These are phyloP conservation scores for Lymantria monacha DNA, from an alignment of 2,888 invertebrate species.

Conservation along the genomic window DNA sequence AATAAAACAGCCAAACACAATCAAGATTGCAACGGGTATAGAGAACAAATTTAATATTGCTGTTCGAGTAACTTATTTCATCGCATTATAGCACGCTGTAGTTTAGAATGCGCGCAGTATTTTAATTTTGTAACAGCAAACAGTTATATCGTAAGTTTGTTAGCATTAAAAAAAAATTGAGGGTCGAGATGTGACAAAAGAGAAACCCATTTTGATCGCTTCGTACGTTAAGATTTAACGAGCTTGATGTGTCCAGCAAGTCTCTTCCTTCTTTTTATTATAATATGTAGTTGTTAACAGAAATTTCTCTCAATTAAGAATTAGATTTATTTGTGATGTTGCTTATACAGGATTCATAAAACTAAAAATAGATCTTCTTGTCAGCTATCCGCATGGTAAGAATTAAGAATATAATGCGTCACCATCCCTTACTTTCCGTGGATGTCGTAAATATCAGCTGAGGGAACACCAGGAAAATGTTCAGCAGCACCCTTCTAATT, in stretches of 20 bases:
- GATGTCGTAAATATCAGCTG: too few species aligned
- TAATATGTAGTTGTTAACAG: not conserved
- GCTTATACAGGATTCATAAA: slow-evolving; percentile 3
- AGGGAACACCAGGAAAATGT: too few species aligned
- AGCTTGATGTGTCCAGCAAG: slow-evolving; percentile 13
- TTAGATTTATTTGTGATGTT: slow-evolving; percentile 1
- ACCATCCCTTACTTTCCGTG: too few species aligned
- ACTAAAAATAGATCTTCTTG: not conserved
- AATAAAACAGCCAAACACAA: slow-evolving; percentile 25
- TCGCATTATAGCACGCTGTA: not conserved
- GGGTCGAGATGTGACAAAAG: slow-evolving; percentile 15
- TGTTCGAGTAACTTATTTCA: slow-evolving; percentile 1
- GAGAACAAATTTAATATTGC: slow-evolving; percentile 17
- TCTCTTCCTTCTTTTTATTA: too few species aligned
- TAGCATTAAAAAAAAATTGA: slow-evolving; percentile 19
- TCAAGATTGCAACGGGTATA: slow-evolving; percentile 28
- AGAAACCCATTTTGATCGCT: slow-evolving; percentile 29
- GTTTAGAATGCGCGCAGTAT: slow-evolving; percentile 14
- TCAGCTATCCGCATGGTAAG: too few species aligned
- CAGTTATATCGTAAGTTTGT: slow-evolving; percentile 16
- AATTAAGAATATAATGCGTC: too few species aligned
- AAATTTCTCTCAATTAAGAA: not conserved
- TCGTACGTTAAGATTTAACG: slow-evolving; percentile 14
- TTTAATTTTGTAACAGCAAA: slow-evolving; percentile 20
- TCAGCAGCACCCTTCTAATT: too few species aligned